Conservation (phyloP, 2,888 invertebrate species). For the Lypha dubia region DNA sequence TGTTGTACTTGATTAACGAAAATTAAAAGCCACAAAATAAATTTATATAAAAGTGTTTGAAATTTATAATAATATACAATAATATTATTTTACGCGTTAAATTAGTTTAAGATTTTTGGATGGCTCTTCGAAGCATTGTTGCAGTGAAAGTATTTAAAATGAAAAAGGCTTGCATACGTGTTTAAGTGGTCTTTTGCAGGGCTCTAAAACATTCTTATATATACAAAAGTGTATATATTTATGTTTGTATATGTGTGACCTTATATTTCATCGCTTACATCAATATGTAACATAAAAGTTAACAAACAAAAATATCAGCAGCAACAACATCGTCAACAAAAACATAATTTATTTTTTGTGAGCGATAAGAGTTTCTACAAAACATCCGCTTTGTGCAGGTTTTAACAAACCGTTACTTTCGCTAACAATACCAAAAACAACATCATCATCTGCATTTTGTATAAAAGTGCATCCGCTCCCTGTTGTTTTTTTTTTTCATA, state of each 20-base stretch:
- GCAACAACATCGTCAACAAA: constrained; percentile 35
- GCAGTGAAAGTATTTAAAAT: neutral
- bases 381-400: constrained; percentile 60
- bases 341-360: constrained; percentile 55
- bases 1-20: too few relatives aligned
- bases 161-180: neutral
- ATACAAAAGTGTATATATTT: neutral
- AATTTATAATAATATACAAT: too few relatives aligned
- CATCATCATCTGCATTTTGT: constrained; percentile 49
- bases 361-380: constrained; percentile 51
- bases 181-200: neutral
- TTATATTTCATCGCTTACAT: neutral
- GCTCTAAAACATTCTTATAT: neutral
- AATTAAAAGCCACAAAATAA: too few relatives aligned
- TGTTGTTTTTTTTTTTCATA: neutral
- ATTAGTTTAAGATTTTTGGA: too few relatives aligned
- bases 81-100: too few relatives aligned
- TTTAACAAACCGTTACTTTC: constrained; percentile 65
- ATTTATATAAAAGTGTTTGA: too few relatives aligned
- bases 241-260: too few relatives aligned
- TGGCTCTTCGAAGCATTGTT: neutral
- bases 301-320: neutral
- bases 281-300: neutral
- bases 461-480: constrained; percentile 63
- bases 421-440: constrained; percentile 37